Evolutionary conservation across 2,888 invertebrate genomes (phyloP), one percentile per base, ranked within the genome.

Genomic region (Laothoe populi): DNA sequence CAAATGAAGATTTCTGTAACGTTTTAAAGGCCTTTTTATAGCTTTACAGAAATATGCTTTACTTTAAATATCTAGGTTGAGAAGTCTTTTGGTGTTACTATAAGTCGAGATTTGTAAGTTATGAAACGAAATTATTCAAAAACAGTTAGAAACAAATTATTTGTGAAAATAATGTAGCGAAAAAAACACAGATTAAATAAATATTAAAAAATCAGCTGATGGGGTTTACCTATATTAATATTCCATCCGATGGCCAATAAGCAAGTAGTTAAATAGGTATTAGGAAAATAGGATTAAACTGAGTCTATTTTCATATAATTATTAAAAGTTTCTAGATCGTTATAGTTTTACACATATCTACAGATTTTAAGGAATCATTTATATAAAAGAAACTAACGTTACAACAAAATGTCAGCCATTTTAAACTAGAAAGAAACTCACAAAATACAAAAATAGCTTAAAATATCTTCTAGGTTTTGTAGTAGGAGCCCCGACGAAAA

Each of bases 1-100:
- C 53, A 53, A 53, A 35, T 53, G 53, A 35, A 53, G 53, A 53
- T 53, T 31, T 53, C 53, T 49, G 49, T 21, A 35, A 53, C 53
- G 35, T 53, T 35, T 53, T 53, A 49, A 49, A 10, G 16, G n/a
- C n/a, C 11, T 24, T 26, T 48, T 24, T 19, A 13, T 24, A 24
- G 48, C 35, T 53, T 11, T 53, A 19, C 35, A 35, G 53, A 11
- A 35, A 53, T 31, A 35, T 53, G 53, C 19, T 11, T 53, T 11
- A 16, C 31, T 53, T 53, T 53, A 16, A 53, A 53, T 19, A 53
- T 35, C 19, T 35, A 53, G 35, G 53, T 53, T 35, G 35, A 53
- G 31, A 19, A 19, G 35, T 35, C 53, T 11, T 53, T 53, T 53
- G 35, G 35, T 31, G 49, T 23, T 46, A 23, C 49, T 31, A 49